phyloP scores from a whole-genome alignment of 2,888 invertebrate genomes.

The Ectobius pallidus region DNA sequence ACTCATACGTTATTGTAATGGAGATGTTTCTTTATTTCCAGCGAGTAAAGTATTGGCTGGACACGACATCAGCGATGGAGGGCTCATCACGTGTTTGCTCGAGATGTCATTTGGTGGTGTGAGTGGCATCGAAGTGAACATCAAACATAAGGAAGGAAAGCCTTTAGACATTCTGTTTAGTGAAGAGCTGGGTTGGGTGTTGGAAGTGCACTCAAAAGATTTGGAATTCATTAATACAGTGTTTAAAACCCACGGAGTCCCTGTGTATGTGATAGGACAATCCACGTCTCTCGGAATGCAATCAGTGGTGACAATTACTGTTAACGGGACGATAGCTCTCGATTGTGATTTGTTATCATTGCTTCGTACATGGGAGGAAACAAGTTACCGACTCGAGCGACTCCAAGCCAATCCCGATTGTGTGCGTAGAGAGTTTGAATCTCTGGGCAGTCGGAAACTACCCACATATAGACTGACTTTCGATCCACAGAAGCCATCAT shows the following conservation, averaged over 20 bases:
- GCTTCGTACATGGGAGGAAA: conserved; percentile 92
- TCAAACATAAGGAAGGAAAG: conserved; percentile 62
- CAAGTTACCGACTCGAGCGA: conserved; percentile 87
- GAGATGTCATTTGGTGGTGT: conserved; percentile 98
- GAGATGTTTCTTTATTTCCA: conserved; percentile 54
- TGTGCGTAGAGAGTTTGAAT: conserved; percentile 78
- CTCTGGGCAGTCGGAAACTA: conserved; percentile 68
- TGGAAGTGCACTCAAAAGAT: conserved; percentile 70
- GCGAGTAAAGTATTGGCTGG: conserved; percentile 77
- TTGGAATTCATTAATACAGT: conserved; percentile 63
- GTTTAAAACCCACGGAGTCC: conserved; percentile 66
- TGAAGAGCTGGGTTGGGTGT: conserved; percentile 85
- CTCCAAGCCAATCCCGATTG: conserved; percentile 82
- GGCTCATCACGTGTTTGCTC: conserved; percentile 83
- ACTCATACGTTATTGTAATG: no score
- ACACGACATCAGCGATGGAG: conserved; percentile 97
- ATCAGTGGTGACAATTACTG: conserved; percentile 64
- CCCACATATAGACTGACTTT: conserved; percentile 77
- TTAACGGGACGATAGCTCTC: conserved; percentile 66
- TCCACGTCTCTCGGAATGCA: conserved; percentile 70
- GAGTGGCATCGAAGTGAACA: conserved; percentile 73
- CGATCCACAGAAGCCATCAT: conserved; percentile 63
- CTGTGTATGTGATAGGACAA: conserved; percentile 71
- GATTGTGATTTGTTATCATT: conserved; percentile 68
- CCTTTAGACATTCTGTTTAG: conserved; percentile 75